Conservation (phyloP, 2,888 invertebrate genomes). For the Belgica antarctica region DNA sequence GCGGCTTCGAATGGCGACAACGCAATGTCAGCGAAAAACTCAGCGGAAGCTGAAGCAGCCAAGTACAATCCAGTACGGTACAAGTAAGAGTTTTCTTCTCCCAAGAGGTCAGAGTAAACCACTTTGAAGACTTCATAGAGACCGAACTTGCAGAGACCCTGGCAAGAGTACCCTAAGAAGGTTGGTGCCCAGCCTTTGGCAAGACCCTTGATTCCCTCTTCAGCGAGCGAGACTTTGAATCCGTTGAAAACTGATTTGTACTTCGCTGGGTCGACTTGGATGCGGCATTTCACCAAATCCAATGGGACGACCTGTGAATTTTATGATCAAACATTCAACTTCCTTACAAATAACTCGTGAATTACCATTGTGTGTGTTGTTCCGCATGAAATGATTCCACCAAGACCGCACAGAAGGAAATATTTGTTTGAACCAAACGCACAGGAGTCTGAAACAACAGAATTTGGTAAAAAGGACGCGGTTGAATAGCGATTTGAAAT, state of each 20-base stretch:
- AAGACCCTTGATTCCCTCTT: conserved; percentile 82
- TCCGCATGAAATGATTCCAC: conserved; percentile 69
- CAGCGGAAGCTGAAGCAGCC: conserved; percentile 94
- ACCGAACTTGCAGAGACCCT: conserved; percentile 96
- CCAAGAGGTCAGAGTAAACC: conserved; percentile 74
- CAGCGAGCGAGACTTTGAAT: conserved; percentile 73
- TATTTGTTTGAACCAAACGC: conserved; percentile 90
- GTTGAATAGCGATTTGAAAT: background rate
- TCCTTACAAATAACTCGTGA: no score
- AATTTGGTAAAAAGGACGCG: background rate
- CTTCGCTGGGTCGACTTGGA: conserved; percentile 89
- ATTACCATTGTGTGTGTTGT: conserved; percentile 54
- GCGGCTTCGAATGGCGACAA: conserved; percentile 95
- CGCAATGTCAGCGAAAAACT: conserved; percentile 97
- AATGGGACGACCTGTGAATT: conserved; percentile 71
- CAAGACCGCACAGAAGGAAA: conserved; percentile 88
- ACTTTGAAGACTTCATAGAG: conserved; percentile 96
- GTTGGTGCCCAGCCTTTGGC: conserved; percentile 98
- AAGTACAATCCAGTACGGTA: conserved; percentile 87
- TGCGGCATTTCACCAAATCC: conserved; percentile 92
- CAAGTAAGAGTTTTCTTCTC: conserved; percentile 87
- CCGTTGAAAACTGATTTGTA: conserved; percentile 77
- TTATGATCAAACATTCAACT: conserved; percentile 2
- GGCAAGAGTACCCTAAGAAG: conserved; percentile 91
- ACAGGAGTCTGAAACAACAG: conserved; percentile 62